Evolutionary conservation across 2,797 vertebrate genomes (phyloP).

Genomic region (Crypturellus tataupa): DNA sequence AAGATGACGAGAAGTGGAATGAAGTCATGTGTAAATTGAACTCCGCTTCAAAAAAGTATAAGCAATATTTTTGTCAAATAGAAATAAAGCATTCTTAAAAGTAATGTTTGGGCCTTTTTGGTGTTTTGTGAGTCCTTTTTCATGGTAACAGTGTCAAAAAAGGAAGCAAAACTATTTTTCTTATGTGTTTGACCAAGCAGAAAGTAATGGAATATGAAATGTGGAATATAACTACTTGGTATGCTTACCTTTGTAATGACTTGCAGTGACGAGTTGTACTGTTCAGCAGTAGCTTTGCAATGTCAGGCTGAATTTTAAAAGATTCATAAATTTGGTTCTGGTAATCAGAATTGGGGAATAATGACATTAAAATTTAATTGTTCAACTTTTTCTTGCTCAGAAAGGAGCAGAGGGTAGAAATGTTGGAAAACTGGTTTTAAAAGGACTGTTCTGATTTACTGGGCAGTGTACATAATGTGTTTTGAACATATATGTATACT

Average conservation of each 20-base stretch:
- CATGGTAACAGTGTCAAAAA: background rate
- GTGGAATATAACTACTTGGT: conserved; percentile 8
- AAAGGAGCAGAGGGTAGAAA: background rate
- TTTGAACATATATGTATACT: background rate
- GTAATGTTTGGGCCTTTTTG: conserved; percentile 11
- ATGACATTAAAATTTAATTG: conserved; percentile 2
- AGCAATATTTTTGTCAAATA: conserved; percentile 51
- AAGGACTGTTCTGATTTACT: background rate
- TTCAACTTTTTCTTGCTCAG: background rate
- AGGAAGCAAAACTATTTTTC: conserved; percentile 24
- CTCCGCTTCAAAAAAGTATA: conserved; percentile 43
- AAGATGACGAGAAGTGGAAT: conserved; percentile 5
- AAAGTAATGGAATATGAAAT: conserved; percentile 63
- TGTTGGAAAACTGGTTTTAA: background rate
- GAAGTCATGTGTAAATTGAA: conserved; percentile 66
- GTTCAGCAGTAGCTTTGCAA: background rate
- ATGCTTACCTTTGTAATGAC: conserved; percentile 44
- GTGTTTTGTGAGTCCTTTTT: conserved; percentile 53
- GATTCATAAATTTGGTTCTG: background rate
- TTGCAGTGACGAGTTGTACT: background rate
- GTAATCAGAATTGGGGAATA: background rate
- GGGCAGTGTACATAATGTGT: rapidly evolving
- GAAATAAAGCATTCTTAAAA: conserved; percentile 64
- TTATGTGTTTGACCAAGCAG: conserved; percentile 52
- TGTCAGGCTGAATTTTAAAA: background rate